Evolutionary conservation across 2,797 vertebrate species (phyloP).

Genomic region (Anguilla marmorata): DNA sequence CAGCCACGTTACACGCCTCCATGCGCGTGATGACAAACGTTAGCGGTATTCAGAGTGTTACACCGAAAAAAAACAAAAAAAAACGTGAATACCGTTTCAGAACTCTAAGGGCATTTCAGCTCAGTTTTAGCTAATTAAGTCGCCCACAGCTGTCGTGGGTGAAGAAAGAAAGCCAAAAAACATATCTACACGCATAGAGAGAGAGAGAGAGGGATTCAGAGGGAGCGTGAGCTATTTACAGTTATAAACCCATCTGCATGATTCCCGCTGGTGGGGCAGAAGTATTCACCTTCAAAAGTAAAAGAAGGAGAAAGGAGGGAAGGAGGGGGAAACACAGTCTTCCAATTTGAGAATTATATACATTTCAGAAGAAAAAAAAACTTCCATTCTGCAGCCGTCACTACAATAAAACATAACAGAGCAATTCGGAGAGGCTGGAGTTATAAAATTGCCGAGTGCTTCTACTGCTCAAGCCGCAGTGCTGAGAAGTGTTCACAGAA

Average conservation of each 20-base stretch:
- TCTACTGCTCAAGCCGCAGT: slow-evolving; percentile 71
- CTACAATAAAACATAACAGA: slow-evolving; percentile 64
- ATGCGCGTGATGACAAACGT: slow-evolving; percentile 1
- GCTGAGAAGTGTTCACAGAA: slow-evolving; percentile 62
- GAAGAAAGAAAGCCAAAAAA: slow-evolving; percentile 38
- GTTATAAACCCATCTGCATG: slow-evolving; percentile 49
- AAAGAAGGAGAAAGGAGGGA: slow-evolving; percentile 35
- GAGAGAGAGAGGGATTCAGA: slow-evolving; percentile 41
- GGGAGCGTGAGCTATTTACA: slow-evolving; percentile 42
- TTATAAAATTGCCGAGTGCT: slow-evolving; percentile 59
- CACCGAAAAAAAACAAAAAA: slow-evolving; percentile 43
- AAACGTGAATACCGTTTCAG: slow-evolving; percentile 23
- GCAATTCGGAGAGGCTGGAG: slow-evolving; percentile 51
- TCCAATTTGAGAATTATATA: slow-evolving; percentile 60
- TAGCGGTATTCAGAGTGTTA: slow-evolving; percentile 32
- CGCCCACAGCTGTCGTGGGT: slow-evolving; percentile 33
- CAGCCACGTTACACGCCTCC: not conserved
- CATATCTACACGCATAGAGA: slow-evolving; percentile 64
- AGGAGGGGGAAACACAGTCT: slow-evolving; percentile 38
- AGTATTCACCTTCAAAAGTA: slow-evolving; percentile 41
- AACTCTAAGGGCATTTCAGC: slow-evolving; percentile 7
- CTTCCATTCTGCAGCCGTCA: slow-evolving; percentile 66
- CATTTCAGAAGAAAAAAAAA: slow-evolving; percentile 58
- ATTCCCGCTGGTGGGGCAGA: slow-evolving; percentile 52
- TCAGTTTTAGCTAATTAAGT: slow-evolving; percentile 6